Evolutionary conservation across 2,113 vertebrate genomes (phyloP).

Genomic region (Aviceda subcristata): DNA sequence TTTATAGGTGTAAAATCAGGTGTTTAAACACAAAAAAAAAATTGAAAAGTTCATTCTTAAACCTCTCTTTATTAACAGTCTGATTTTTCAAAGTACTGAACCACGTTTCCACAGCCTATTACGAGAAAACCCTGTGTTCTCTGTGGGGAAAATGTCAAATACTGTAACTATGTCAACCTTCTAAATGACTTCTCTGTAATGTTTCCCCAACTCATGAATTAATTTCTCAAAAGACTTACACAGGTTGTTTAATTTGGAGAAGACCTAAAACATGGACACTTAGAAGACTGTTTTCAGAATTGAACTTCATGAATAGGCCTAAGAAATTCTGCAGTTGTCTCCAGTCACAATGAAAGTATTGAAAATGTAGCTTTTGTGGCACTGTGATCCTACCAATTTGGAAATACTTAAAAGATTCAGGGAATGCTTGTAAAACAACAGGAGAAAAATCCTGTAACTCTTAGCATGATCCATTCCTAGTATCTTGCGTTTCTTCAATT

Average conservation of each 20-base stretch:
- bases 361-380: neutral
- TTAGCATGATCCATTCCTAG: neutral
- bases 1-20: neutral
- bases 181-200: conserved; percentile 16
- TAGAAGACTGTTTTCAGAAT: neutral
- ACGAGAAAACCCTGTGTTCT: neutral
- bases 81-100: neutral
- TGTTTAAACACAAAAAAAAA: neutral
- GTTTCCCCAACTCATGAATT: neutral
- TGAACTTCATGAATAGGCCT: neutral
- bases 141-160: neutral
- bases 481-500: neutral
- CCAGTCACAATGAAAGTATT: neutral
- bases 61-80: neutral
- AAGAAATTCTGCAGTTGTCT: neutral
- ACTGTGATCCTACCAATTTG: neutral
- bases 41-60: neutral
- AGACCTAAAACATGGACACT: neutral
- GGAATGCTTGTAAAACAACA: neutral
- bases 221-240: conserved; percentile 31
- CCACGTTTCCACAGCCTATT: neutral
- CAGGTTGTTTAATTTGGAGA: neutral
- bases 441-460: neutral
- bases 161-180: conserved; percentile 25
- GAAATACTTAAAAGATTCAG: neutral